These are phyloP conservation scores for Cairina moschata DNA, from an alignment of 2,113 vertebrate species.

Conservation along the genomic window DNA sequence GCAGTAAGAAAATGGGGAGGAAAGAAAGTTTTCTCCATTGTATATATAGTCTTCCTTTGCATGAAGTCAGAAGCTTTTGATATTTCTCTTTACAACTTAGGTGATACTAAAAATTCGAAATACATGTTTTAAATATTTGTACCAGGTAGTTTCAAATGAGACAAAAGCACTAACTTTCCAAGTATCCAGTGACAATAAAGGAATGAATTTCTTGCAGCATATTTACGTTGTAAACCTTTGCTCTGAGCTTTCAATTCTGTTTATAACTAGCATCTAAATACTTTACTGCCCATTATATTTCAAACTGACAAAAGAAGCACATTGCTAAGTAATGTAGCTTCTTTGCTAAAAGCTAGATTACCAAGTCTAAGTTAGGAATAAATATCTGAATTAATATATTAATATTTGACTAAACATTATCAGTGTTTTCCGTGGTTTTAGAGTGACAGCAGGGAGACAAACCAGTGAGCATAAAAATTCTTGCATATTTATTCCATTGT, in stretches of 20 bases:
- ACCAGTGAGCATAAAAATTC: neutral
- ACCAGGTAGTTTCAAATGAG: neutral
- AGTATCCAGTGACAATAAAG: neutral
- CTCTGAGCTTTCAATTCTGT: neutral
- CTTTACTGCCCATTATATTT: neutral
- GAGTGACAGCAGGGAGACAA: slow-evolving; percentile 25
- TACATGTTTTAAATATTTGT: neutral
- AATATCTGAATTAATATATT: slow-evolving; percentile 29
- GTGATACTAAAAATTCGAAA: neutral
- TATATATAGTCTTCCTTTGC: neutral
- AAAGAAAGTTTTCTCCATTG: neutral
- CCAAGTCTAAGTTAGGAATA: slow-evolving; percentile 26
- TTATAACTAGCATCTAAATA: slow-evolving; percentile 21
- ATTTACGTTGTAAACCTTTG: neutral
- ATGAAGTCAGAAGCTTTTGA: neutral
- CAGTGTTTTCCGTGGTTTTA: slow-evolving; percentile 31
- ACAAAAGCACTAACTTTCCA: neutral
- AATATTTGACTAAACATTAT: slow-evolving; percentile 56
- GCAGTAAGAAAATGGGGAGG: neutral
- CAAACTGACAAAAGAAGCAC: neutral
- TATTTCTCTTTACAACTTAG: neutral
- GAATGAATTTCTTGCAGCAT: neutral
- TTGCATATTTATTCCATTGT: neutral
- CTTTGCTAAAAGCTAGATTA: slow-evolving; percentile 25
- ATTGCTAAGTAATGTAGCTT: neutral